A percentile compares a stretch with the other conserved stretches of the same genome.
phyloP scores from a whole-genome alignment of 2,888 invertebrate species.

The Deroplatys truncata region DNA sequence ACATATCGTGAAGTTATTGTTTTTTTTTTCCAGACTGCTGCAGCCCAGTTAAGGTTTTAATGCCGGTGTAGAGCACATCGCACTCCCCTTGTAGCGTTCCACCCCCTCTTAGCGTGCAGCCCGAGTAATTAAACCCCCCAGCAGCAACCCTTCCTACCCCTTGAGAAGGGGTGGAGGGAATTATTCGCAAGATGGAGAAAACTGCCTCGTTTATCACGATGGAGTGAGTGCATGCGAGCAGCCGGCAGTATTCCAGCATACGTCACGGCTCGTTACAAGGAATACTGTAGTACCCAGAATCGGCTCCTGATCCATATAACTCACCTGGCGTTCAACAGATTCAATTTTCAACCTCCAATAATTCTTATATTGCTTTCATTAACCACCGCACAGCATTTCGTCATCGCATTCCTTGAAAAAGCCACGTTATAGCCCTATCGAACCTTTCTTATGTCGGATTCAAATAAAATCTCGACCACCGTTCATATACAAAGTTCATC shows the following conservation, averaged over 20 bases:
- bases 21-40: not conserved
- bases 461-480: too few species aligned
- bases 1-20: too few species aligned
- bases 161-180: slow-evolving; percentile 28
- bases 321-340: not conserved
- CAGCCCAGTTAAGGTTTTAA: not conserved
- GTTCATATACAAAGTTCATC: too few species aligned
- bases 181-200: slow-evolving; percentile 30
- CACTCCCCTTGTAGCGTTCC: not conserved
- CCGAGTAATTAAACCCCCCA: slow-evolving; percentile 29
- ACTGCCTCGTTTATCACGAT: slow-evolving; percentile 26
- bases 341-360: too few species aligned
- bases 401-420: not conserved
- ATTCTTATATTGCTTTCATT: too few species aligned
- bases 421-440: too few species aligned
- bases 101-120: not conserved
- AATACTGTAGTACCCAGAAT: too few species aligned
- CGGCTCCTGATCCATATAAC: not conserved
- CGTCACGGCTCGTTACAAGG: not conserved
- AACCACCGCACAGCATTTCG: too few species aligned
- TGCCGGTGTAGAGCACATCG: not conserved
- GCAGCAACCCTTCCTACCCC: slow-evolving; percentile 5
- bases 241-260: not conserved
- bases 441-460: too few species aligned
- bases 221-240: not conserved